These are phyloP conservation scores for Montipora sp. DNA, from an alignment of 64 coral and sea anemone genomes.

Conservation along the genomic window DNA sequence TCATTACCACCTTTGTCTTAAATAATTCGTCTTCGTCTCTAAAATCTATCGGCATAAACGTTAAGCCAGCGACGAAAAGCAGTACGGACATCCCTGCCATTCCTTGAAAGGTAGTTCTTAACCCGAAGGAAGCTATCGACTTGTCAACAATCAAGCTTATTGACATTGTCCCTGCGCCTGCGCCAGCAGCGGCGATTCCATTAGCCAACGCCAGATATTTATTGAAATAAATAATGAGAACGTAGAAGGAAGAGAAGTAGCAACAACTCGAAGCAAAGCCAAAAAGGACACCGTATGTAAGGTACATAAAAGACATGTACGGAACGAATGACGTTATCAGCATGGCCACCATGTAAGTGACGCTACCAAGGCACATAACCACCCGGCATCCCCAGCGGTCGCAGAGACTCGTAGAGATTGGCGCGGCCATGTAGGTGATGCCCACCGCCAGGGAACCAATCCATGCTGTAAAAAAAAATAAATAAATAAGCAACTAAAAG, in stretches of 20 bases:
- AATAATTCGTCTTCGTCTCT: background rate
- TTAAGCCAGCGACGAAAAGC: constrained; percentile 50
- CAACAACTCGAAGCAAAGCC: constrained; percentile 81
- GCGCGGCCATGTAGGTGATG: constrained; percentile 68
- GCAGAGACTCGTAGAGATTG: constrained; percentile 70
- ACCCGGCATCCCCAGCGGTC: constrained; percentile 77
- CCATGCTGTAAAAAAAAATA: constrained; percentile 75
- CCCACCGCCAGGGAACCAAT: constrained; percentile 85
- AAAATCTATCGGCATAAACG: constrained; percentile 27
- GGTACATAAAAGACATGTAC: constrained; percentile 71
- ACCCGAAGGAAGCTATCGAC: constrained; percentile 65
- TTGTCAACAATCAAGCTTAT: constrained; percentile 60
- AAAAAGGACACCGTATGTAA: constrained; percentile 77
- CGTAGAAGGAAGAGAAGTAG: constrained; percentile 80
- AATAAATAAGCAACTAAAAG: background rate
- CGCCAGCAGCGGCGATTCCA: constrained; percentile 76
- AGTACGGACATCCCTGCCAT: constrained; percentile 50
- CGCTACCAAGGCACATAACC: constrained; percentile 74
- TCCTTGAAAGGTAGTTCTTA: constrained; percentile 42
- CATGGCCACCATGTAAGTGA: constrained; percentile 45
- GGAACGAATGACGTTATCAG: constrained; percentile 71
- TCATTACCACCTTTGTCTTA: background rate
- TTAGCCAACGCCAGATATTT: constrained; percentile 82
- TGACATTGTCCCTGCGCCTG: constrained; percentile 70
- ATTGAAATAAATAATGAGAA: constrained; percentile 85